Conservation (phyloP, 2,113 vertebrate species). For the Origma solitaria region DNA sequence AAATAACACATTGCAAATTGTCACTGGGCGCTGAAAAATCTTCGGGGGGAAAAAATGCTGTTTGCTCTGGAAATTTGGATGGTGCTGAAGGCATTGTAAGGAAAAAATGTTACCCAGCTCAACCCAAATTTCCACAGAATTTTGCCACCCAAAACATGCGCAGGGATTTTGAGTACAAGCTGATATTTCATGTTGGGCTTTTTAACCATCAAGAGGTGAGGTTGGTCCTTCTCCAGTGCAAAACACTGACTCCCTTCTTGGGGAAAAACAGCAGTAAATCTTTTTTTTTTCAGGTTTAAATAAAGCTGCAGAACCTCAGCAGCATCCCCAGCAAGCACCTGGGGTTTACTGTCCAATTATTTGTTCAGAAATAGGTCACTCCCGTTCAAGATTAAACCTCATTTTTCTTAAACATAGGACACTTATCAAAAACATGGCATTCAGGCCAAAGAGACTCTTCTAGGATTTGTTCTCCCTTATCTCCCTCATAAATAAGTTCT, state of each 20-base stretch:
- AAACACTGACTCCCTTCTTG: neutral
- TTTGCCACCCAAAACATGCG: conserved; percentile 39
- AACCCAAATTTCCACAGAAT: conserved; percentile 51
- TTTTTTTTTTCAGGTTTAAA: neutral
- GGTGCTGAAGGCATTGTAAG: conserved; percentile 56
- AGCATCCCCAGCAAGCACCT: neutral
- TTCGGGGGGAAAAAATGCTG: conserved; percentile 37
- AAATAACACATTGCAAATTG: conserved; percentile 69
- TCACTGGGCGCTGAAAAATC: conserved; percentile 63
- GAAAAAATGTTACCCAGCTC: conserved; percentile 50
- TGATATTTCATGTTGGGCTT: neutral
- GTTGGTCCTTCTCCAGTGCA: neutral
- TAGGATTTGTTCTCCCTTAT: neutral
- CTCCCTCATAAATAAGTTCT: neutral
- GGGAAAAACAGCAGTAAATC: neutral
- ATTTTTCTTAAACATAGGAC: neutral
- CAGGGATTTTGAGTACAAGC: neutral
- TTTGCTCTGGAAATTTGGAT: conserved; percentile 70
- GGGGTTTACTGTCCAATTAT: neutral
- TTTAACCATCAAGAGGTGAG: neutral
- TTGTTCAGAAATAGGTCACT: neutral
- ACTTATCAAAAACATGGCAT: neutral
- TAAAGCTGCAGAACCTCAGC: conserved; percentile 28
- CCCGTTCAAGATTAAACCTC: neutral
- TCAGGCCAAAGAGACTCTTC: neutral